Evolutionary conservation across 2,113 vertebrate species (phyloP).

Genomic region (Anolis carolinensis): DNA sequence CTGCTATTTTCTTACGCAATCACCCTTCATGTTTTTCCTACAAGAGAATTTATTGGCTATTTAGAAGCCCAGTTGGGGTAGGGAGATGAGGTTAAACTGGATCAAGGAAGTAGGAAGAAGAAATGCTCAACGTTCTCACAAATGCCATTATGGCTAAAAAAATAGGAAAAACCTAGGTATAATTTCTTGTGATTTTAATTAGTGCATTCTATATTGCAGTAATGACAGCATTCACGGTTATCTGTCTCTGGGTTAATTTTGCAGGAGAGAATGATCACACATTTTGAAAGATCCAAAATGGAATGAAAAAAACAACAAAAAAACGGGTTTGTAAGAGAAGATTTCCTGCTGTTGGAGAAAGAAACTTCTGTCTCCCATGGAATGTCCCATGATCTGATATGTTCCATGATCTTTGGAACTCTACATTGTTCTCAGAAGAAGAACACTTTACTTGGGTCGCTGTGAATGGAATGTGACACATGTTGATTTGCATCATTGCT

Average conservation of each 20-base stretch:
- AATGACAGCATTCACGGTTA: conserved; percentile 9
- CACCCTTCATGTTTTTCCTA: too few species aligned
- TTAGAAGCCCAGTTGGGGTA: too few species aligned
- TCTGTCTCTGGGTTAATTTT: conserved; percentile 36
- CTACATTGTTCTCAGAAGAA: conserved; percentile 57
- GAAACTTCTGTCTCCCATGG: conserved; percentile 46
- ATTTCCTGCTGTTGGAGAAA: conserved; percentile 51
- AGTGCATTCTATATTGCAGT: not conserved
- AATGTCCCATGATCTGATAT: conserved; percentile 63
- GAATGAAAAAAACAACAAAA: conserved; percentile 77
- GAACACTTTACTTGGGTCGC: conserved; percentile 43
- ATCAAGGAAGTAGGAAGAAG: too few species aligned
- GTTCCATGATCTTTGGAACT: conserved; percentile 69
- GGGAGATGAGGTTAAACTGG: too few species aligned
- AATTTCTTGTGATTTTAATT: not conserved
- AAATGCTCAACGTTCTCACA: too few species aligned
- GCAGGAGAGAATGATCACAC: conserved; percentile 86
- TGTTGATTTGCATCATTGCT: conserved; percentile 71
- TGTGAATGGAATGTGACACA: conserved; percentile 68
- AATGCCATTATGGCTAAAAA: too few species aligned
- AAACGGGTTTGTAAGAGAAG: conserved; percentile 16
- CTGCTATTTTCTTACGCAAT: too few species aligned
- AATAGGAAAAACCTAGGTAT: too few species aligned
- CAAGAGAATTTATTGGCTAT: too few species aligned
- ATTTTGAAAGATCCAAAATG: conserved; percentile 88